Conservation (phyloP, 2,888 invertebrate species). For the Aquatica leii region DNA sequence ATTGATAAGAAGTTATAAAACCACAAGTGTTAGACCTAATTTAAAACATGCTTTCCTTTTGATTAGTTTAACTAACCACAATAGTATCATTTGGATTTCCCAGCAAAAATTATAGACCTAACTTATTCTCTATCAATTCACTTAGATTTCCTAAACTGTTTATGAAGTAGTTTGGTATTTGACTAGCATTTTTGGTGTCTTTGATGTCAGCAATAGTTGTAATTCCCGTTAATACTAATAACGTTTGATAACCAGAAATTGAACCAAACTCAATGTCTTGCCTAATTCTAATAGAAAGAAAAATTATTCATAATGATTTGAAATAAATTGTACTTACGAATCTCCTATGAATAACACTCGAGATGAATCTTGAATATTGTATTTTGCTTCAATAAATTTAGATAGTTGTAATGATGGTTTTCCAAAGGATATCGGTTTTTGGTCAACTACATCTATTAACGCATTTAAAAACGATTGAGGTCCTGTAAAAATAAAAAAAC, state of each 20-base stretch:
- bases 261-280: constrained; percentile 82
- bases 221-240: constrained; percentile 76
- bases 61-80: too few relatives aligned
- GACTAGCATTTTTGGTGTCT: constrained; percentile 58
- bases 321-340: constrained; percentile 64
- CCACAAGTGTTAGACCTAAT: too few relatives aligned
- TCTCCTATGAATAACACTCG: constrained; percentile 86
- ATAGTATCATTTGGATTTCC: too few relatives aligned
- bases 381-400: constrained; percentile 64
- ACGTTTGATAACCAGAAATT: constrained; percentile 73
- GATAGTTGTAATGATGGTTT: constrained; percentile 64
- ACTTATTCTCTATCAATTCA: constrained; percentile 22
- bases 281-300: constrained; percentile 66
- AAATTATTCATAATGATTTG: constrained; percentile 2
- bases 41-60: too few relatives aligned
- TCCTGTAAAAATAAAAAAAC: too few relatives aligned
- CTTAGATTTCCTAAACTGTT: constrained; percentile 45
- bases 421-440: constrained; percentile 60
- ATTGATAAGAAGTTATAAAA: too few relatives aligned
- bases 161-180: constrained; percentile 63
- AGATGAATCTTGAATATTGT: constrained; percentile 67
- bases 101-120: neutral
- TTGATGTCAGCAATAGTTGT: constrained; percentile 39
- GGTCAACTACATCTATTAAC: constrained; percentile 57
- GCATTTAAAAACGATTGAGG: constrained; percentile 61